These are phyloP conservation scores for Pseudoips prasinana DNA, from an alignment of 2,888 invertebrate genomes.

Conservation along the genomic window DNA sequence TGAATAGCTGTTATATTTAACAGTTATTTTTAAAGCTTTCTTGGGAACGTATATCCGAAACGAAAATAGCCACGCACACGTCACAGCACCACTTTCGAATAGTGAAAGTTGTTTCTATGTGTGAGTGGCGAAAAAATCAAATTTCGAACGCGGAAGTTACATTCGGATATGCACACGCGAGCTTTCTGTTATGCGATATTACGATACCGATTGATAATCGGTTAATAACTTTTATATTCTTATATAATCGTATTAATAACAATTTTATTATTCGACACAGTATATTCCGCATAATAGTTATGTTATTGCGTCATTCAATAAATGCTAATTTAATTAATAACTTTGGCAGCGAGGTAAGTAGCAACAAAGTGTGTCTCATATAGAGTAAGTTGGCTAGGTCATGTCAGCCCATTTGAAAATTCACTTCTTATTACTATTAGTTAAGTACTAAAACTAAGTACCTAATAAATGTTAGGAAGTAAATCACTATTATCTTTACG, in stretches of 20 bases:
- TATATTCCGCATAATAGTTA: no score
- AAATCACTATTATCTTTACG: conserved; percentile 38
- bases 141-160: conserved; percentile 49
- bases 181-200: conserved; percentile 39
- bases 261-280: conserved; percentile 5
- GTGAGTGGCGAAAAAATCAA: conserved; percentile 38
- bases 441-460: no score
- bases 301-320: no score
- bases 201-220: conserved; percentile 32
- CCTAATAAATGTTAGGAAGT: conserved; percentile 33
- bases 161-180: conserved; percentile 42
- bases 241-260: conserved; percentile 8
- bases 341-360: not conserved
- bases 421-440: conserved; percentile 6
- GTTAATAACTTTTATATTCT: conserved; percentile 26
- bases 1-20: conserved; percentile 14
- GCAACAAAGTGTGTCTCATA: not conserved
- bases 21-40: conserved; percentile 38
- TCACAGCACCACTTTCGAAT: conserved; percentile 44
- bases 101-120: conserved; percentile 45
- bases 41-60: conserved; percentile 29
- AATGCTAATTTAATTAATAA: conserved; percentile 1
- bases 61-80: conserved; percentile 33
- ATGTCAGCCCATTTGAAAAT: conserved; percentile 3
- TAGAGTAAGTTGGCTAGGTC: conserved; percentile 23